Percentiles rank a stretch among this genome's conserved stretches.
Conservation (phyloP, 2,888 invertebrate species). For the Ptilodon capucinus region DNA sequence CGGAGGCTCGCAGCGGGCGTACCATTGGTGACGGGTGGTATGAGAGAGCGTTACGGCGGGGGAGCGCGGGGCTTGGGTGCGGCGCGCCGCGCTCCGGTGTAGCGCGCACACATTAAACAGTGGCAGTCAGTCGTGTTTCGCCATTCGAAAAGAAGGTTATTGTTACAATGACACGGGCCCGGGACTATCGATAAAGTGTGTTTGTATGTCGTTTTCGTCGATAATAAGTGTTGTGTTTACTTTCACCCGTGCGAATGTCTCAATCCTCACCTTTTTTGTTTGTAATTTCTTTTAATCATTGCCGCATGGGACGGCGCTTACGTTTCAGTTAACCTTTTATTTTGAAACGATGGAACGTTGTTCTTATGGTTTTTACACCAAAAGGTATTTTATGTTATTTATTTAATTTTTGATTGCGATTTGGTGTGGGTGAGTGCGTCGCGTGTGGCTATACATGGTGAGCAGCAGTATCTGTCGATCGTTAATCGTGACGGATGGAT, state of each 20-base stretch:
- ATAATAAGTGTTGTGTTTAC: conserved; percentile 82
- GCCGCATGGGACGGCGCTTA: conserved; percentile 81
- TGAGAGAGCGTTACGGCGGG: conserved; percentile 41
- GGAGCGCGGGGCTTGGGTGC: conserved; percentile 65
- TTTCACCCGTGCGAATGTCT: conserved; percentile 82
- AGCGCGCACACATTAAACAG: conserved; percentile 48
- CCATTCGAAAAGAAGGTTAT: conserved; percentile 78
- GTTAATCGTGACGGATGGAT: conserved; percentile 36
- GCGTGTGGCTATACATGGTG: conserved; percentile 65
- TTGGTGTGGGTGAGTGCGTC: conserved; percentile 68
- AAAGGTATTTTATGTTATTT: conserved; percentile 88
- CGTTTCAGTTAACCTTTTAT: conserved; percentile 81
- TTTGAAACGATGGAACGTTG: conserved; percentile 90
- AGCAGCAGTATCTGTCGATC: conserved; percentile 25
- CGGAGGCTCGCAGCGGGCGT: conserved; percentile 58
- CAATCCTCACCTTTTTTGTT: conserved; percentile 76
- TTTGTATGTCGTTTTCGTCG: conserved; percentile 82
- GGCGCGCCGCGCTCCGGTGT: conserved; percentile 43
- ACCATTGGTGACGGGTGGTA: conserved; percentile 69
- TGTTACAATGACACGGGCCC: conserved; percentile 76
- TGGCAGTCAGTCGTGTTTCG: conserved; percentile 68
- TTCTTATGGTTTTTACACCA: conserved; percentile 91
- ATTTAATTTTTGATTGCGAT: conserved; percentile 76
- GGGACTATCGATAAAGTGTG: conserved; percentile 81
- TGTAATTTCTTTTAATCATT: conserved; percentile 75